Evolutionary conservation across 2,113 vertebrate species (phyloP).

Genomic region (Porphyrio hochstetteri): DNA sequence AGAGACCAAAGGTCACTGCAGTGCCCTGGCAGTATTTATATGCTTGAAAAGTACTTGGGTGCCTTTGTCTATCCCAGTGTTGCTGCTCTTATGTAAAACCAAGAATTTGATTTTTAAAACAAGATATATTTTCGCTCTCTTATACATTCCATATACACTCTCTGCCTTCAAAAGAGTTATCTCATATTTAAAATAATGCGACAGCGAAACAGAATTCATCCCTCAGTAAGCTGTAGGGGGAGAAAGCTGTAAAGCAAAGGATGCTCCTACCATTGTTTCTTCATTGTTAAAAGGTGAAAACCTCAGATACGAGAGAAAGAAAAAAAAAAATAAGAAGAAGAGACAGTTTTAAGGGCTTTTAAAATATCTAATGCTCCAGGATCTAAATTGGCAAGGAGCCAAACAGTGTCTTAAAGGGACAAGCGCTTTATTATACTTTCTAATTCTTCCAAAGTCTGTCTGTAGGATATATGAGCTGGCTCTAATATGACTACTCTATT

Average conservation of each 20-base stretch:
- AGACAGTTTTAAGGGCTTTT: slow-evolving; percentile 82
- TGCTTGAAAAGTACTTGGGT: slow-evolving; percentile 15
- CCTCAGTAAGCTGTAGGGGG: slow-evolving; percentile 22
- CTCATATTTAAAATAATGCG: background rate
- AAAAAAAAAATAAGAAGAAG: background rate
- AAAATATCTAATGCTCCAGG: slow-evolving; percentile 80
- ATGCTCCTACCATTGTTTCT: slow-evolving; percentile 68
- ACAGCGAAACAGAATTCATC: background rate
- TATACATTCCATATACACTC: background rate
- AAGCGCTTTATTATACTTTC: slow-evolving; percentile 85
- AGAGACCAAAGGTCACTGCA: slow-evolving; percentile 30
- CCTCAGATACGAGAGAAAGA: background rate
- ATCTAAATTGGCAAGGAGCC: slow-evolving; percentile 77
- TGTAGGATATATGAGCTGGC: slow-evolving; percentile 84
- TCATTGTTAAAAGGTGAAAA: slow-evolving; percentile 76
- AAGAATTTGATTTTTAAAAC: background rate
- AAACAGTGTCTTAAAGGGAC: slow-evolving; percentile 81
- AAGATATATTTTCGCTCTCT: background rate
- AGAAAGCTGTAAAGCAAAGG: slow-evolving; percentile 66
- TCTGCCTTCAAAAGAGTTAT: background rate
- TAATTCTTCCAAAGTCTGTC: slow-evolving; percentile 86
- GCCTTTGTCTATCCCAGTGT: background rate
- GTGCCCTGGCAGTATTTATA: slow-evolving; percentile 11
- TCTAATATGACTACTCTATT: slow-evolving; percentile 86
- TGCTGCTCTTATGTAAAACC: background rate